These are phyloP conservation scores for Pristionchus arcanus DNA, from an alignment of 2,888 invertebrate genomes.

Conservation along the genomic window DNA sequence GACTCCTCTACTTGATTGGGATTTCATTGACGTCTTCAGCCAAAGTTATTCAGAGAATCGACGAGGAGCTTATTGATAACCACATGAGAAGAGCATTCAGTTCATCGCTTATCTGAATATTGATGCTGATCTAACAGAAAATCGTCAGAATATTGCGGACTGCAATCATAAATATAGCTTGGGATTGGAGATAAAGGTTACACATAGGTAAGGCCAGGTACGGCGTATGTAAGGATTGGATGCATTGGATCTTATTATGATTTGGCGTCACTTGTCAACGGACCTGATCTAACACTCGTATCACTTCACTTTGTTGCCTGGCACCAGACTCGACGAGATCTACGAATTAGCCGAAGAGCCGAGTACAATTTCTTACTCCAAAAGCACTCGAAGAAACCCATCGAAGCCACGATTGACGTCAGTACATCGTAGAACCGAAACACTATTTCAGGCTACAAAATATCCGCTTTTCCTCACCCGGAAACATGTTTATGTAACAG, in stretches of 20 bases:
- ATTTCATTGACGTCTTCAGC: neutral
- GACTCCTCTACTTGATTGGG: neutral
- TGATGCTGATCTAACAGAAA: neutral
- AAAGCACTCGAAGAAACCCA: neutral
- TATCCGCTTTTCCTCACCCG: neutral
- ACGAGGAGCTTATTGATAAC: neutral
- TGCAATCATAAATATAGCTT: too few species aligned
- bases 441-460: conserved; percentile 6
- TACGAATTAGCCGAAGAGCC: too few species aligned
- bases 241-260: too few species aligned
- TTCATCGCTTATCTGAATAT: neutral
- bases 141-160: too few species aligned
- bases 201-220: too few species aligned
- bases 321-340: too few species aligned
- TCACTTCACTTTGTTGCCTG: too few species aligned
- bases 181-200: too few species aligned
- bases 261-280: too few species aligned
- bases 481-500: neutral
- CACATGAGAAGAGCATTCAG: neutral
- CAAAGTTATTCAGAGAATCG: neutral
- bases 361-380: too few species aligned
- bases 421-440: neutral
- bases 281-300: too few species aligned
- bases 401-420: neutral
- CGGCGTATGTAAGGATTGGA: too few species aligned